phyloP scores from a whole-genome alignment of 2,113 vertebrate genomes.

The Muscicapa adusta region DNA sequence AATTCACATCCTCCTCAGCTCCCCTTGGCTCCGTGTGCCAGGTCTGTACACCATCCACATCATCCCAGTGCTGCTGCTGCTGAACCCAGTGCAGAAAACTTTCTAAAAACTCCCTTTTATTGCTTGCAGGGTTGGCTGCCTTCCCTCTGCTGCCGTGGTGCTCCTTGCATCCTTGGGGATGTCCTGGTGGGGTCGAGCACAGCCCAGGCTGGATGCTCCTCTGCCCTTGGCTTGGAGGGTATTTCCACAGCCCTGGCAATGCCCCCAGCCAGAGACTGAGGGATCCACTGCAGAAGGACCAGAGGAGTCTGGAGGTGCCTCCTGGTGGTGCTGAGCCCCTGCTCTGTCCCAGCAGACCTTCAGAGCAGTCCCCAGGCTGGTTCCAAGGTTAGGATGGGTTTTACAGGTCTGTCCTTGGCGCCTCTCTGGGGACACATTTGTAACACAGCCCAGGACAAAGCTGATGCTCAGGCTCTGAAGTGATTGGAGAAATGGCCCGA shows the following conservation, averaged over 20 bases:
- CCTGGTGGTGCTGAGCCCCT: not conserved
- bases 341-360: not conserved
- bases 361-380: not conserved
- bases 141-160: not conserved
- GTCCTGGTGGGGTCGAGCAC: not conserved
- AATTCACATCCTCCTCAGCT: not conserved
- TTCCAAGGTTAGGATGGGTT: not conserved
- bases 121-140: not conserved
- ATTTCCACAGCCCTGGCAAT: fast-evolving
- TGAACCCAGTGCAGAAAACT: not conserved
- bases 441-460: not conserved
- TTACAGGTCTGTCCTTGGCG: not conserved
- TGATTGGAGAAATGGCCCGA: not conserved
- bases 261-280: not conserved
- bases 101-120: not conserved
- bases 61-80: not conserved
- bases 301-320: not conserved
- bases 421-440: not conserved
- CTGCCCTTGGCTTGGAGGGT: not conserved
- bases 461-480: not conserved
- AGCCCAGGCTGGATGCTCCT: not conserved
- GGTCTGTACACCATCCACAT: not conserved
- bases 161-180: fast-evolving
- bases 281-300: not conserved
- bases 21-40: not conserved